Evolutionary conservation across 2,113 vertebrate genomes (phyloP).

Genomic region (Chroicocephalus ridibundus): DNA sequence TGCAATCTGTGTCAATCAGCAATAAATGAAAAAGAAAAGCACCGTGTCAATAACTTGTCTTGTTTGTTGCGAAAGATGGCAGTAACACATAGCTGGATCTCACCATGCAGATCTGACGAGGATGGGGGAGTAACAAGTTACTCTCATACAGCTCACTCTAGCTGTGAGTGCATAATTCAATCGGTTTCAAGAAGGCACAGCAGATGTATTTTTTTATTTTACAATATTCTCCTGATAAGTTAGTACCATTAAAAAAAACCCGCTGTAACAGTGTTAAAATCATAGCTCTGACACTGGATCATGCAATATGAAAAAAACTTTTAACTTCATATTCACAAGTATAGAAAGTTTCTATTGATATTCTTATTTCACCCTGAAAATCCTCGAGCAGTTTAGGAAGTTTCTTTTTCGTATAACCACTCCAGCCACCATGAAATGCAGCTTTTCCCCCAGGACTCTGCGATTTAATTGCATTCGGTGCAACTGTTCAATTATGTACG

Average conservation of each 20-base stretch:
- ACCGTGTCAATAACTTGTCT: not conserved
- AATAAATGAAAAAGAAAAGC: not conserved
- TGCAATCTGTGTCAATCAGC: not conserved
- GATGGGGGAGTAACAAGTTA: not conserved
- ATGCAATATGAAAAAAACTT: not conserved
- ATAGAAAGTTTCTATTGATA: not conserved
- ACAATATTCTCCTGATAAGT: not conserved
- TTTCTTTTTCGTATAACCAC: not conserved
- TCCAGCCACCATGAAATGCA: not conserved
- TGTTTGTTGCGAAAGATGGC: not conserved
- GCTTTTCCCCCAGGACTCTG: accelerated
- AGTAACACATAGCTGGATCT: not conserved
- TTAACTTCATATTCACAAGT: not conserved
- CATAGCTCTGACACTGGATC: not conserved
- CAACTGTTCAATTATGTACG: not conserved
- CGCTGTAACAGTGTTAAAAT: not conserved
- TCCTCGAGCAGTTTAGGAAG: not conserved
- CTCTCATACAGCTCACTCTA: not conserved
- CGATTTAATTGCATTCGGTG: not conserved
- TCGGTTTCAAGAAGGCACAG: not conserved
- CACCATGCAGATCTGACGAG: not conserved
- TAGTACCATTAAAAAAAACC: not conserved
- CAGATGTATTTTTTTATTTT: not conserved
- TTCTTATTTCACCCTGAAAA: not conserved
- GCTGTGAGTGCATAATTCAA: not conserved